phyloP scores from a whole-genome alignment of 1,140 invertebrate genomes.

The Littorina saxatilis region DNA sequence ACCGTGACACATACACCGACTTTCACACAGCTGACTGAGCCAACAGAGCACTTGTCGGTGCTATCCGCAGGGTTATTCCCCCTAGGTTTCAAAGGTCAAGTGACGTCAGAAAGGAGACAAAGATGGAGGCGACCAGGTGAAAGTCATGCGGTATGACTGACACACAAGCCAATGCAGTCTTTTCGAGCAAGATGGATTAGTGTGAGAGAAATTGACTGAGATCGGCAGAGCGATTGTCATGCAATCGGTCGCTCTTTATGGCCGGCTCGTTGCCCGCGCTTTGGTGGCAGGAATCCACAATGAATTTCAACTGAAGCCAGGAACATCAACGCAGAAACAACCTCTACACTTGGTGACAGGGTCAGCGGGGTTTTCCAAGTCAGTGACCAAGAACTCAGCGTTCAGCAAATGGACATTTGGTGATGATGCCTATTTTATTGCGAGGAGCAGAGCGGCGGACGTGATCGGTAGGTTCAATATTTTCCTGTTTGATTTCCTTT shows the following conservation, averaged over 20 bases:
- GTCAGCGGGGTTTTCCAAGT: constrained; percentile 71
- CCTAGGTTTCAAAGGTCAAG: constrained; percentile 46
- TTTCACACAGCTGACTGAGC: too few relatives aligned
- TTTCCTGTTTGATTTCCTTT: too few relatives aligned
- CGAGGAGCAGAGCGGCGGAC: constrained; percentile 89
- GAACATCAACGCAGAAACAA: constrained; percentile 49
- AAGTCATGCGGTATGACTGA: constrained; percentile 32
- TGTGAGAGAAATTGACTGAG: constrained; percentile 22
- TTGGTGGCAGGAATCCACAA: constrained; percentile 67
- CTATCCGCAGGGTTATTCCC: constrained; percentile 35
- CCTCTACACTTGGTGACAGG: constrained; percentile 71
- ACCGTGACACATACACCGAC: too few relatives aligned
- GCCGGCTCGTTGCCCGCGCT: constrained; percentile 67
- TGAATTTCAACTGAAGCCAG: constrained; percentile 65
- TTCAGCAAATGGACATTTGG: constrained; percentile 90
- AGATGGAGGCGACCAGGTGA: constrained; percentile 54
- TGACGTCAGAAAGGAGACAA: constrained; percentile 64
- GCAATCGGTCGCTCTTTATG: constrained; percentile 65
- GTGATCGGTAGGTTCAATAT: constrained; percentile 89
- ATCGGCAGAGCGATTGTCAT: constrained; percentile 53
- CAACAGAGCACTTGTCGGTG: too few relatives aligned
- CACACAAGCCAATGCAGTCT: background rate
- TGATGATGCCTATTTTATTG: constrained; percentile 97
- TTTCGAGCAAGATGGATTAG: constrained; percentile 26
- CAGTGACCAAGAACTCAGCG: constrained; percentile 75